Evolutionary conservation across 2,888 invertebrate genomes (phyloP).

Genomic region (Matsumyia berberina): DNA sequence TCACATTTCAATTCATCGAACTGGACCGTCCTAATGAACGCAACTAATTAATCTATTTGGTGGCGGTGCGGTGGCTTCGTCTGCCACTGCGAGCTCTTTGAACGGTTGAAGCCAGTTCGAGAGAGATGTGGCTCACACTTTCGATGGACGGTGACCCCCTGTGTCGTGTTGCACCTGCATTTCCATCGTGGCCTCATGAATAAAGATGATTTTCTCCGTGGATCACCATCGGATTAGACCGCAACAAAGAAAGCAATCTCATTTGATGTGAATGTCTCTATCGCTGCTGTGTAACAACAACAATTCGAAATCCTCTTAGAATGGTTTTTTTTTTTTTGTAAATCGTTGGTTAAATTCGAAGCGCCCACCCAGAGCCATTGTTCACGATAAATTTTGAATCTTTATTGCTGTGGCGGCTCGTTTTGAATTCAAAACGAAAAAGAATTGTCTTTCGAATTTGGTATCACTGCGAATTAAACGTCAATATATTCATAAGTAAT

Average conservation of each 20-base stretch:
- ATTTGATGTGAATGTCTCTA: conserved; percentile 34
- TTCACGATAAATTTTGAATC: conserved; percentile 21
- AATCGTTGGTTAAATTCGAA: conserved; percentile 53
- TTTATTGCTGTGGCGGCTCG: conserved; percentile 41
- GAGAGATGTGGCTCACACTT: conserved; percentile 6
- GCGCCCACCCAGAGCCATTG: conserved; percentile 60
- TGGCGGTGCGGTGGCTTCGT: background rate
- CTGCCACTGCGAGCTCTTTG: conserved; percentile 7
- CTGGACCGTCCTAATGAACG: conserved; percentile 48
- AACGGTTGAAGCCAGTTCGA: conserved; percentile 15
- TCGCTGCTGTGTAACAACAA: conserved; percentile 37
- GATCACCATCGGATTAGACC: conserved; percentile 28
- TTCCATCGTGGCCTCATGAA: background rate
- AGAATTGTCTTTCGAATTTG: conserved; percentile 1
- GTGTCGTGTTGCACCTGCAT: conserved; percentile 20
- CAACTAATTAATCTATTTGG: conserved; percentile 52
- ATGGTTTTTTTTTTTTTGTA: conserved; percentile 7
- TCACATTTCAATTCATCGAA: conserved; percentile 54
- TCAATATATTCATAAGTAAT: conserved; percentile 8
- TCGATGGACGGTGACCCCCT: conserved; percentile 1
- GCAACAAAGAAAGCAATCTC: conserved; percentile 52
- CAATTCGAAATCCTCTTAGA: conserved; percentile 18
- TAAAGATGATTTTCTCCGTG: background rate
- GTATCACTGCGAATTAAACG: conserved; percentile 11
- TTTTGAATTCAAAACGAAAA: conserved; percentile 32